A percentile compares a stretch with the other conserved stretches of the same genome.
These are phyloP conservation scores for Heliconius hewitsoni DNA, from an alignment of 1,140 invertebrate genomes.

Conservation along the genomic window DNA sequence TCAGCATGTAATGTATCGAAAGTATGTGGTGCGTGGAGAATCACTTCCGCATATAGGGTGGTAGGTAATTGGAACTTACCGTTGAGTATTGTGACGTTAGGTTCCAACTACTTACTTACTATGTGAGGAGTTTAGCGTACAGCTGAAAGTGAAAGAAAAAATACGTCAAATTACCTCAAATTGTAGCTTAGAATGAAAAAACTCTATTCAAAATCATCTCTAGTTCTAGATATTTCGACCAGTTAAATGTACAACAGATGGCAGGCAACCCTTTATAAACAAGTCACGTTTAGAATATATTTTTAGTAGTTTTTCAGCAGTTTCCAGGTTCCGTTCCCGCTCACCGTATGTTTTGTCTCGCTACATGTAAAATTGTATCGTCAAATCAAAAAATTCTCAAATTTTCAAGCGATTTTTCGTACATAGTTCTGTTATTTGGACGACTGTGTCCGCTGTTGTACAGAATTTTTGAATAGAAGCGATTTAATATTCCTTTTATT, in stretches of 20 bases:
- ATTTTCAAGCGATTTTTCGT: not conserved
- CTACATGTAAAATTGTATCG: conserved; percentile 11
- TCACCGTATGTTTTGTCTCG: conserved; percentile 29
- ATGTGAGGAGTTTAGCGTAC: too few species aligned
- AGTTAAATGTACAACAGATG: conserved; percentile 24
- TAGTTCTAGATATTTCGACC: not conserved
- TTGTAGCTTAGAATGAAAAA: not conserved
- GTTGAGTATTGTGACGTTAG: too few species aligned
- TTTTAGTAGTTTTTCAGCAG: not conserved
- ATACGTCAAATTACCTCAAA: not conserved
- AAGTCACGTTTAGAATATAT: conserved; percentile 19
- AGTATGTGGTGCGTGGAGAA: too few species aligned
- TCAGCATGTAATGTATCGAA: too few species aligned
- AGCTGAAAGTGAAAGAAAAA: too few species aligned
- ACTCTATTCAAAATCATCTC: not conserved
- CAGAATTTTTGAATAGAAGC: not conserved
- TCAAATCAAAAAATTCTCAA: not conserved
- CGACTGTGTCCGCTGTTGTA: not conserved
- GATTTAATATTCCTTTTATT: conserved; percentile 4
- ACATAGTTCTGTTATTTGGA: not conserved
- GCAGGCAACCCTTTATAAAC: conserved; percentile 20
- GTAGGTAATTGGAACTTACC: too few species aligned
- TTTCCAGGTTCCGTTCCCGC: conserved; percentile 9
- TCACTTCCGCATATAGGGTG: too few species aligned
- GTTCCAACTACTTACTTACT: too few species aligned